Conservation (phyloP, 2,888 invertebrate species). For the Endotricha flammealis region DNA sequence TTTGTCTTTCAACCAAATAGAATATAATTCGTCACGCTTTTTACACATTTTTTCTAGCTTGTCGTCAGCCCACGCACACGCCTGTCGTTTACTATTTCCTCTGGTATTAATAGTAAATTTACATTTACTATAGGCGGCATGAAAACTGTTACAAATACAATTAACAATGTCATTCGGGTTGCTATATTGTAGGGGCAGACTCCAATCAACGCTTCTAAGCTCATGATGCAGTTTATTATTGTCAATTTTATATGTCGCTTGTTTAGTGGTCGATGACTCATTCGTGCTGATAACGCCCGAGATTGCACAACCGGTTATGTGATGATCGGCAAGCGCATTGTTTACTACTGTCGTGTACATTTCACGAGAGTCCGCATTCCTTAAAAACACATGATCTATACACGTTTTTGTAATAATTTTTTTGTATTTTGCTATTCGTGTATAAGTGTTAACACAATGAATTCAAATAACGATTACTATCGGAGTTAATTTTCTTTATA, state of each 20-base stretch:
- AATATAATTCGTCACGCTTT: no score
- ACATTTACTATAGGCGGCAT: no score
- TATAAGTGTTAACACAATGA: not conserved
- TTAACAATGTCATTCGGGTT: constrained; percentile 1
- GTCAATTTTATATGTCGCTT: not conserved
- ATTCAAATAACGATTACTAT: not conserved
- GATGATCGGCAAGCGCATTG: not conserved
- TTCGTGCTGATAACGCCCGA: not conserved
- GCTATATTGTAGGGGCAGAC: not conserved
- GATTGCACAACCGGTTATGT: not conserved
- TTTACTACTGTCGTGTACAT: not conserved
- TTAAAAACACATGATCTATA: not conserved
- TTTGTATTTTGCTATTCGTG: not conserved
- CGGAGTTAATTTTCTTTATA: not conserved
- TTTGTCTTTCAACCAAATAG: no score
- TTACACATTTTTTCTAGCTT: no score
- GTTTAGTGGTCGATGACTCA: not conserved
- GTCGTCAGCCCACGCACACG: no score
- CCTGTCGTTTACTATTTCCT: no score
- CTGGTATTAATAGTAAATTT: no score
- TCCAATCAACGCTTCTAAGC: not conserved
- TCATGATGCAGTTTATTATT: not conserved
- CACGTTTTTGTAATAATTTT: not conserved
- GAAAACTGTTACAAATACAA: no score
- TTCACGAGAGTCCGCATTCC: not conserved